Evolutionary conservation across 2,797 vertebrate genomes (phyloP), one percentile per base, ranked within the genome.

Genomic region (Mus caroli): DNA sequence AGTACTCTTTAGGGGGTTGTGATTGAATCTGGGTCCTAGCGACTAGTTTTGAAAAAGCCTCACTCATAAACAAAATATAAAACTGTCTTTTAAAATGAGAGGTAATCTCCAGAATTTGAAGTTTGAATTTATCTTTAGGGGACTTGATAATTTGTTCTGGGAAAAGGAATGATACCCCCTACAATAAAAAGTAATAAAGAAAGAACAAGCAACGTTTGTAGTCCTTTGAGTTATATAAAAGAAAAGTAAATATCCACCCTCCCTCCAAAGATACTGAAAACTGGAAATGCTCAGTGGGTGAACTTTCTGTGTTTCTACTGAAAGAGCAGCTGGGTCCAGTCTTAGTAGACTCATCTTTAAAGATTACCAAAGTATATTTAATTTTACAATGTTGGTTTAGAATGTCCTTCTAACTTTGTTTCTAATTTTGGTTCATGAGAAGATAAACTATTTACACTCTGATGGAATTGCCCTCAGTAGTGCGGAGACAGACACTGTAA

Each of bases 71-170:
- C 13, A 92, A 96, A 86, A 94, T 56, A 93, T 46, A 95, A 89
- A 88, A 67, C 31, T 77, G 3, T 64, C 43, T 73, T 89, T 84
- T 94, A 93, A 94, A 96, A 82, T 87, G 73, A 62, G 75, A 80
- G 67, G 12, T 37, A 90, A 97, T 94, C 97, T 94, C 50, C 83
- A 60, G 54, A 95, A 90, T 84, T 80, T 95, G 80, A 94, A 15
- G 28, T 46, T 91, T 83, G 50, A 76, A 46, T 95, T 77, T 94
- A 64, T 95, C 88, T 88, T 91, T 78, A 92, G n/a, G 26, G 34
- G 19, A 86, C 17, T 43, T 76, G 46, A 78, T 91, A 87, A 50
- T 95, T 94, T 94, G 52, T 93, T 93, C 95, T 58, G 17, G 52
- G 15, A 95, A 94, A 93, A 26, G 90, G 92, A 91, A 34, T 88